A percentile compares a stretch with the other conserved stretches of the same genome.
These are phyloP conservation scores for Wiebesia pumilae DNA, from an alignment of 1,140 invertebrate genomes.

Conservation along the genomic window DNA sequence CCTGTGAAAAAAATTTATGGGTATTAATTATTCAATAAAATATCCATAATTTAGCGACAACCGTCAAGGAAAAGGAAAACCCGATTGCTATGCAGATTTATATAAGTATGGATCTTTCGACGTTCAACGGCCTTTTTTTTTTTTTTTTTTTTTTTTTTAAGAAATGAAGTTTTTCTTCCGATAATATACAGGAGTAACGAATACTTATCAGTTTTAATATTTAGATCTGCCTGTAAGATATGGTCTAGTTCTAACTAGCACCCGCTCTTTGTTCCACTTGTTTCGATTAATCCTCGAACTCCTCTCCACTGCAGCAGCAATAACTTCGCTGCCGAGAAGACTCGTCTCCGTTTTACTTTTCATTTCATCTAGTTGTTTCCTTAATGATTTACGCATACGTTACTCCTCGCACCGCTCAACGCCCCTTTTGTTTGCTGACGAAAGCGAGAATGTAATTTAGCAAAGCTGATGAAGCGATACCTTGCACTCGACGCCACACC, in stretches of 20 bases:
- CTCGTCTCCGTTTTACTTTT: conserved; percentile 12
- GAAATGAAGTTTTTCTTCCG: too few species aligned
- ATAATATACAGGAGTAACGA: too few species aligned
- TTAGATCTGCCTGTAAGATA: too few species aligned
- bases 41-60: too few species aligned
- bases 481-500: neutral
- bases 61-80: too few species aligned
- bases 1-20: too few species aligned
- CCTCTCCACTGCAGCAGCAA: neutral
- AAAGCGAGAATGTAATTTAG: conserved; percentile 44
- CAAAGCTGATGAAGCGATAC: neutral
- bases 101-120: too few species aligned
- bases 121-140: too few species aligned
- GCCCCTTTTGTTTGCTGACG: conserved; percentile 11
- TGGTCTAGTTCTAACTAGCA: neutral
- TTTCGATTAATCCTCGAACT: conserved; percentile 39
- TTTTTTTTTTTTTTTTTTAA: too few species aligned
- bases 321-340: neutral
- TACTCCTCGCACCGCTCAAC: neutral
- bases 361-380: neutral
- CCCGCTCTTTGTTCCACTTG: neutral
- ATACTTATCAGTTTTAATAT: too few species aligned
- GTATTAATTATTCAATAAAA: too few species aligned
- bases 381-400: conserved; percentile 25
- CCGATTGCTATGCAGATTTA: too few species aligned